A percentile compares a stretch with the other conserved stretches of the same genome.
phyloP scores from a whole-genome alignment of 2,888 invertebrate genomes.

The Hypsopygia costalis region DNA sequence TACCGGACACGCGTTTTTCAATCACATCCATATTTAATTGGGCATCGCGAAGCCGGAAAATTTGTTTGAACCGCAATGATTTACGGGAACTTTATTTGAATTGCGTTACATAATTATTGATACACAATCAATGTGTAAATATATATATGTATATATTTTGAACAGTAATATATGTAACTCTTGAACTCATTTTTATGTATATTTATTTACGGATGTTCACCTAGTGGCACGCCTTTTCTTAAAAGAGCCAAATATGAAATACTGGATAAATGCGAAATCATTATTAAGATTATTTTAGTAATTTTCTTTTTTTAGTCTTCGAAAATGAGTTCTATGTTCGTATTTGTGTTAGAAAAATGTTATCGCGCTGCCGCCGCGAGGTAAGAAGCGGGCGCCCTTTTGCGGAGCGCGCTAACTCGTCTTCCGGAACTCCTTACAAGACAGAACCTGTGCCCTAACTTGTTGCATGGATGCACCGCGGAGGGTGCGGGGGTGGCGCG shows the following conservation, averaged over 20 bases:
- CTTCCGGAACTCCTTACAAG: constrained; percentile 66
- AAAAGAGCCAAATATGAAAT: no score
- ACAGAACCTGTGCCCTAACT: constrained; percentile 67
- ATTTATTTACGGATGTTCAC: no score
- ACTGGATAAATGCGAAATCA: no score
- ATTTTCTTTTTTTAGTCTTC: no score
- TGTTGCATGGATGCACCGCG: constrained; percentile 77
- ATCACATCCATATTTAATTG: constrained; percentile 81
- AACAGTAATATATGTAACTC: no score
- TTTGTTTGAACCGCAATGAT: constrained; percentile 70
- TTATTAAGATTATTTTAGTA: no score
- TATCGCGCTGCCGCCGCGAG: background rate
- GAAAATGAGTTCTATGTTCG: no score
- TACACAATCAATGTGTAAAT: constrained; percentile 7
- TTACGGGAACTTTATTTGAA: constrained; percentile 59
- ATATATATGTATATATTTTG: no score
- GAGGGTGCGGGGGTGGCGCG: constrained; percentile 48
- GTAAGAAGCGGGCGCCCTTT: constrained; percentile 16
- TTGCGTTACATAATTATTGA: constrained; percentile 34
- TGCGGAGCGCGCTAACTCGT: constrained; percentile 32
- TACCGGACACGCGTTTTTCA: constrained; percentile 81
- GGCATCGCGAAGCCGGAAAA: constrained; percentile 76
- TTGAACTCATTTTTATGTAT: no score
- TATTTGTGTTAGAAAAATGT: no score
- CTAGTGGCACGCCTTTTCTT: no score